Conservation (phyloP, 2,113 vertebrate genomes). For the Anhinga anhinga region DNA sequence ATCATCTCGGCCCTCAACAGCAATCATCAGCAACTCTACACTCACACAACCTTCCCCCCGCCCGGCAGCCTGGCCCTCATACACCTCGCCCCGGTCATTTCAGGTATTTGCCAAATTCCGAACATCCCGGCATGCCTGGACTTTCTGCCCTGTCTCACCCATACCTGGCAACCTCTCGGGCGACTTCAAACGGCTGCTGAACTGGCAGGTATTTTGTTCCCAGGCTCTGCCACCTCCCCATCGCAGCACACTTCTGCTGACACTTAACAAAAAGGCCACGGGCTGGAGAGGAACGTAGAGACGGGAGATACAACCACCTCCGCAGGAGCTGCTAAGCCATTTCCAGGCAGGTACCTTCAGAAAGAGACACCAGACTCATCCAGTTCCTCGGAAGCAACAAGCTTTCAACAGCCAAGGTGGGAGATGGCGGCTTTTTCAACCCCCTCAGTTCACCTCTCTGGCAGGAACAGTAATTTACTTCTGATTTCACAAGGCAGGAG, state of each 20-base stretch:
- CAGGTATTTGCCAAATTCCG: background rate
- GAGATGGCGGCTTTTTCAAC: background rate
- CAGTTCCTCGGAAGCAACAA: background rate
- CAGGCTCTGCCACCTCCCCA: background rate
- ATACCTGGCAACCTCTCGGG: rapidly evolving
- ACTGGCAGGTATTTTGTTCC: background rate
- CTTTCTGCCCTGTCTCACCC: background rate
- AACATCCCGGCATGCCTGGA: rapidly evolving
- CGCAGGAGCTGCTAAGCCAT: background rate
- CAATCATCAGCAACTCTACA: background rate
- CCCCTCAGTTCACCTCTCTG: background rate
- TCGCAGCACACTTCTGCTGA: background rate
- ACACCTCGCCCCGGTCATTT: rapidly evolving
- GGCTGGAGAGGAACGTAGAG: background rate
- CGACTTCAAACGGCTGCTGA: background rate
- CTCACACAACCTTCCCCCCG: rapidly evolving
- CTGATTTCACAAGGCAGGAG: background rate
- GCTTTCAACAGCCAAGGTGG: background rate
- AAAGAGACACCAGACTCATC: background rate
- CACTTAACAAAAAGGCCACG: rapidly evolving
- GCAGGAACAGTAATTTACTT: background rate
- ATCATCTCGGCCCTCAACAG: background rate
- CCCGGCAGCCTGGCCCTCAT: rapidly evolving
- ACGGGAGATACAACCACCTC: background rate
- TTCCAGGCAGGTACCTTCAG: background rate